A percentile compares a stretch with the other conserved stretches of the same genome.
Conservation (phyloP, 1,140 invertebrate genomes). For the Whitmania pigra region DNA sequence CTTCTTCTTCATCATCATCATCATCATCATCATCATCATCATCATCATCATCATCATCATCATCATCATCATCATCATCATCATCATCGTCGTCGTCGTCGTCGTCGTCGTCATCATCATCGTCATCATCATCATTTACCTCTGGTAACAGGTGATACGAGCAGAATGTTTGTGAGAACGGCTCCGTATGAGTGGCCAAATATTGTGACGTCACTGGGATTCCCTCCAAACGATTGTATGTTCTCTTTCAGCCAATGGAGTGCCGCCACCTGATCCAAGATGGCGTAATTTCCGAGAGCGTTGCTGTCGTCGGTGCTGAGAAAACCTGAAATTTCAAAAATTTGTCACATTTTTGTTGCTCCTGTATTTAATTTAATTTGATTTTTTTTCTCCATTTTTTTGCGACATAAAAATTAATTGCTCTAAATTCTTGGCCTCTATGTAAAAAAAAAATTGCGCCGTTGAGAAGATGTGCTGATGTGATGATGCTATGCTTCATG, state of each 20-base stretch:
- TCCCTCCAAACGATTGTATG: conserved; percentile 23
- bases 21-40: conserved; percentile 10
- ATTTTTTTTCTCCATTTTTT: too few relatives aligned
- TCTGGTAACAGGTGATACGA: conserved; percentile 23
- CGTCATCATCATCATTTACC: conserved; percentile 17
- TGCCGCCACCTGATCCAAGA: conserved; percentile 44
- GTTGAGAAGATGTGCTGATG: too few relatives aligned
- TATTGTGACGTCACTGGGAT: conserved; percentile 17
- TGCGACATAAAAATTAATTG: too few relatives aligned
- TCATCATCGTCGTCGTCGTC: conserved; percentile 7
- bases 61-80: background rate
- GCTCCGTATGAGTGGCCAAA: conserved; percentile 21
- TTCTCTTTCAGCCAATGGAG: conserved; percentile 46
- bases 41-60: conserved; percentile 14
- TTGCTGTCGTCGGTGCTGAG: conserved; percentile 26
- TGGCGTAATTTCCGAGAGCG: conserved; percentile 27
- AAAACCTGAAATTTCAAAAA: conserved; percentile 27
- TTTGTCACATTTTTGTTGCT: too few relatives aligned
- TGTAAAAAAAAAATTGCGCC: too few relatives aligned
- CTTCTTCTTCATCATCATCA: background rate
- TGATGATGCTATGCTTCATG: too few relatives aligned
- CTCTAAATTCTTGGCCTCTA: too few relatives aligned
- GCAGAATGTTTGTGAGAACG: conserved; percentile 17
- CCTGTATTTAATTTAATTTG: too few relatives aligned
- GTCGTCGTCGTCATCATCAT: conserved; percentile 8